phyloP scores from a whole-genome alignment of 2,113 vertebrate genomes.

The Suricata suricatta region DNA sequence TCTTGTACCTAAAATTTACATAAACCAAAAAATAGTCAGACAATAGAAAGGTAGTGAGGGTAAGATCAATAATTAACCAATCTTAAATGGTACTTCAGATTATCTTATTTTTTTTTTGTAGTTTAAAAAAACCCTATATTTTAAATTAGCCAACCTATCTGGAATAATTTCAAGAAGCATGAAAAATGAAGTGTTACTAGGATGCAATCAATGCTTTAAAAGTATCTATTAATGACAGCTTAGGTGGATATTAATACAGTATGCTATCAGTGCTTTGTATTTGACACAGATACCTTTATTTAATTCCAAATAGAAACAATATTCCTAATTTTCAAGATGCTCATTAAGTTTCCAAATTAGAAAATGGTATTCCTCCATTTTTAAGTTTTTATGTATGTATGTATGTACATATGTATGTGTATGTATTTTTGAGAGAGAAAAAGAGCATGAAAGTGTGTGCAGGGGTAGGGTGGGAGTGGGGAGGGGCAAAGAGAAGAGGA shows the following conservation, averaged over 20 bases:
- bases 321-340: not conserved
- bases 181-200: not conserved
- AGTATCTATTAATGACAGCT: not conserved
- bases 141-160: not conserved
- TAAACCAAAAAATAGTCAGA: not conserved
- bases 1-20: not conserved
- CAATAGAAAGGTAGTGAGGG: not conserved
- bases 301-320: not conserved
- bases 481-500: too few species aligned
- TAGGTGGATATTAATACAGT: not conserved
- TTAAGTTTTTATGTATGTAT: not conserved
- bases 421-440: too few species aligned
- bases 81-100: not conserved
- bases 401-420: too few species aligned
- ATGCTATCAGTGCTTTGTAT: not conserved
- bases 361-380: not conserved
- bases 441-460: too few species aligned
- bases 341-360: not conserved
- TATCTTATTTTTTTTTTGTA: not conserved
- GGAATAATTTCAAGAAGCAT: not conserved
- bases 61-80: not conserved
- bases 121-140: not conserved
- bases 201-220: not conserved
- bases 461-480: too few species aligned
- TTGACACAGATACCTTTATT: not conserved